A percentile compares a stretch with the other conserved stretches of the same genome.
Evolutionary conservation across 2,797 vertebrate species (phyloP).

Genomic region (Pipistrellus nathusii): DNA sequence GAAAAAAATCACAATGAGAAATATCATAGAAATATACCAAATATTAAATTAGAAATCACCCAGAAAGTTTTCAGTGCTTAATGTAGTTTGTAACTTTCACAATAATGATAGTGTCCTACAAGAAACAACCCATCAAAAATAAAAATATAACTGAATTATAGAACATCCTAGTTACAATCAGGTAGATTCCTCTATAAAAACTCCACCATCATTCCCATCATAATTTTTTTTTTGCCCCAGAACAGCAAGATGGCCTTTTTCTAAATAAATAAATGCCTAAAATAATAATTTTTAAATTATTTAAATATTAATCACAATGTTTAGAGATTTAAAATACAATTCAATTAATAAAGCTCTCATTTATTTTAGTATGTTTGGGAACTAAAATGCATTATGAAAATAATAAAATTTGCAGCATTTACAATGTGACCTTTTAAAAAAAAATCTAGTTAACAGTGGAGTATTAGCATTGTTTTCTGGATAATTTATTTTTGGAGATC

Average conservation of each 20-base stretch:
- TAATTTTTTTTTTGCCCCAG: background rate
- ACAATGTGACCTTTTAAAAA: slow-evolving; percentile 31
- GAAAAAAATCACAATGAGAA: slow-evolving; percentile 30
- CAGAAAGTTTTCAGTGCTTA: background rate
- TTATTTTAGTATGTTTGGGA: background rate
- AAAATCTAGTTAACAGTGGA: background rate
- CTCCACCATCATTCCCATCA: background rate
- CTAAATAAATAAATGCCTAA: slow-evolving; percentile 7
- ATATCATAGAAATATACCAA: background rate
- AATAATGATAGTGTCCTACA: background rate
- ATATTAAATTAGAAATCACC: slow-evolving; percentile 11
- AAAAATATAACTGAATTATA: slow-evolving; percentile 46
- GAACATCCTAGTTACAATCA: background rate
- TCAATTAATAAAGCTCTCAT: slow-evolving; percentile 5
- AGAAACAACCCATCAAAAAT: background rate
- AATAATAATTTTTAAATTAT: background rate
- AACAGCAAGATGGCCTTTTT: background rate
- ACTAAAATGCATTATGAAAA: background rate
- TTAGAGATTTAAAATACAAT: slow-evolving; percentile 42
- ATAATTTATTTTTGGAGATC: slow-evolving; percentile 39
- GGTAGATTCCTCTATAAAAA: slow-evolving; percentile 24
- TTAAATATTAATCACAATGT: slow-evolving; percentile 40
- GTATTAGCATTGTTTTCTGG: background rate
- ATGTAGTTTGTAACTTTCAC: background rate
- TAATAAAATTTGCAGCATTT: slow-evolving; percentile 14